phyloP scores from a whole-genome alignment of 2,888 invertebrate genomes.

The Drosophila bunnanda region DNA sequence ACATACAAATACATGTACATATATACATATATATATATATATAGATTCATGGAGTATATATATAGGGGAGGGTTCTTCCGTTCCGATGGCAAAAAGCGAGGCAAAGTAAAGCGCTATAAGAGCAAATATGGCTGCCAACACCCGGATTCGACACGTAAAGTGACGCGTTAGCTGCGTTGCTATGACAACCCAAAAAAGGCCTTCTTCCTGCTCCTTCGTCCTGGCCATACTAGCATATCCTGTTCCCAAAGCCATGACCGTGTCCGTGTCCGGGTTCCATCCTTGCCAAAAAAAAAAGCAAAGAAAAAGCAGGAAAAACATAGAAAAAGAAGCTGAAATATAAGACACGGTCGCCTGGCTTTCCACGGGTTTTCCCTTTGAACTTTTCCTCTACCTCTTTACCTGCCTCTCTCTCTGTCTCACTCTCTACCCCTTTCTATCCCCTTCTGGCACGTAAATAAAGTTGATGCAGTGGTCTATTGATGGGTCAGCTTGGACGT shows the following conservation, averaged over 20 bases:
- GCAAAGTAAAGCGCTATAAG: conserved; percentile 82
- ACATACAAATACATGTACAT: background rate
- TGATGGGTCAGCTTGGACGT: conserved; percentile 70
- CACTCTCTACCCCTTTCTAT: background rate
- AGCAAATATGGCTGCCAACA: conserved; percentile 85
- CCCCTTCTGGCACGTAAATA: conserved; percentile 56
- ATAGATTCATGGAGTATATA: background rate
- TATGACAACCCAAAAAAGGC: conserved; percentile 81
- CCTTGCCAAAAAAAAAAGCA: conserved; percentile 7
- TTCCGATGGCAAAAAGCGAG: conserved; percentile 55
- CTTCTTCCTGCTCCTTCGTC: conserved; percentile 16
- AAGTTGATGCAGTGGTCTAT: conserved; percentile 60
- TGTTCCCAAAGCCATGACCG: background rate
- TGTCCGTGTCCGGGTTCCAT: conserved; percentile 3
- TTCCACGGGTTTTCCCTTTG: conserved; percentile 10
- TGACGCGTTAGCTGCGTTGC: conserved; percentile 84
- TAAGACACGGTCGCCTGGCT: conserved; percentile 10
- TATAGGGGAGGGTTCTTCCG: conserved; percentile 32
- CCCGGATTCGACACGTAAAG: conserved; percentile 85
- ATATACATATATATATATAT: background rate
- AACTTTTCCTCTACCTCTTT: background rate
- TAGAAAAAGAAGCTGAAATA: conserved; percentile 10
- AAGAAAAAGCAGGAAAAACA: conserved; percentile 3
- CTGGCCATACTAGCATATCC: background rate
- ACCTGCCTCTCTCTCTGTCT: conserved; percentile 2